Conservation (phyloP, 2,113 vertebrate genomes). For the Microcebus tavaratra region DNA sequence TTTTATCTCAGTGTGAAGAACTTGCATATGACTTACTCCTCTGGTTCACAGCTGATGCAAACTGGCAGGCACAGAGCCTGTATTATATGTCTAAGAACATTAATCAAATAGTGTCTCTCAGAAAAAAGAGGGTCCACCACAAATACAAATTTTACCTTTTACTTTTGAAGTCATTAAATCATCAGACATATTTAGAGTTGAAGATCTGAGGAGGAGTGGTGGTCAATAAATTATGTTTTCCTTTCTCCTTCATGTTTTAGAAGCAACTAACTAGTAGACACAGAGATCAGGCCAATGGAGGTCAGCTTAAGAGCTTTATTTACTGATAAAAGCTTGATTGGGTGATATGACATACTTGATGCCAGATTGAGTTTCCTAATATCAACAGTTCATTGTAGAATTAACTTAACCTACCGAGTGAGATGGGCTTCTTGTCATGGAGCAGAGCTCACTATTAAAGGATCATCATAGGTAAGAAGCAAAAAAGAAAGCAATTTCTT, state of each 20-base stretch:
- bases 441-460: neutral
- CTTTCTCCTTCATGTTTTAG: neutral
- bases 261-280: neutral
- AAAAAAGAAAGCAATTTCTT: neutral
- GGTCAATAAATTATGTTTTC: neutral
- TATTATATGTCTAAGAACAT: neutral
- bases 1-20: neutral
- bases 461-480: neutral
- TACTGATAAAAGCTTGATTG: neutral
- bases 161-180: neutral
- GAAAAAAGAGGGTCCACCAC: neutral
- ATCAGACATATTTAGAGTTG: neutral
- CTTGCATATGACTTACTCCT: neutral
- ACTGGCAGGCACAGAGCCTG: neutral
- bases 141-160: neutral
- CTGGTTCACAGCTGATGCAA: neutral
- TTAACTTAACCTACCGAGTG: neutral
- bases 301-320: neutral
- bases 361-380: neutral
- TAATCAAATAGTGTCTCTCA: neutral
- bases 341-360: neutral
- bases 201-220: neutral
- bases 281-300: neutral
- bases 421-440: neutral
- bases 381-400: neutral